phyloP scores from a whole-genome alignment of 1,140 invertebrate genomes.

The Conus betulinus region DNA sequence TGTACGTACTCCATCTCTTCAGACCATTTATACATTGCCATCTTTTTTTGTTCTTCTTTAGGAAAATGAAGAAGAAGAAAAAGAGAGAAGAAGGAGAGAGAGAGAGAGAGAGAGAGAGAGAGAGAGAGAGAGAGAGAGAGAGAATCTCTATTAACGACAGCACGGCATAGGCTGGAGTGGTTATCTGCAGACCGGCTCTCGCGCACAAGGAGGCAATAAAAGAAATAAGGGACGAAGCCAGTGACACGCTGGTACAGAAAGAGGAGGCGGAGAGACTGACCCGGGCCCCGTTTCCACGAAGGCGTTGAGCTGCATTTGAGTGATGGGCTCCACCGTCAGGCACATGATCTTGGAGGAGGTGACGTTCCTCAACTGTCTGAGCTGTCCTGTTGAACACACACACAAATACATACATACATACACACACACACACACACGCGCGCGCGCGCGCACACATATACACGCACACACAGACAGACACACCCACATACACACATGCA shows the following conservation, averaged over 20 bases:
- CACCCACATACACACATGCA: neutral
- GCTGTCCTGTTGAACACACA: constrained; percentile 9
- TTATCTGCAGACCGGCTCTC: neutral
- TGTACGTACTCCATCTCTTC: too few species aligned
- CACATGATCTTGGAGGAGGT: neutral
- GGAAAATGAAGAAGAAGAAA: neutral
- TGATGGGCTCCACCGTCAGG: neutral
- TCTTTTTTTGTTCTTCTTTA: too few species aligned
- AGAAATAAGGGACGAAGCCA: neutral
- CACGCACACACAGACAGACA: too few species aligned
- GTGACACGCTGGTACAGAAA: too few species aligned
- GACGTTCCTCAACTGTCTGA: neutral
- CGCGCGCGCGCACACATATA: neutral
- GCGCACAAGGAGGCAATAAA: too few species aligned
- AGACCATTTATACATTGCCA: too few species aligned
- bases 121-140: constrained; percentile 44
- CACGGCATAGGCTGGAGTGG: too few species aligned
- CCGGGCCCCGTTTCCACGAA: neutral
- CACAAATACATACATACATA: neutral
- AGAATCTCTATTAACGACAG: neutral
- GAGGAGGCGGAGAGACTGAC: neutral
- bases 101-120: constrained; percentile 44
- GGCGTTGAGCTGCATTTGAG: neutral
- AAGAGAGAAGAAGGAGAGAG: constrained; percentile 20
- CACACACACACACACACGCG: constrained; percentile 15